These are phyloP conservation scores for Diplodus sargus DNA, from an alignment of 2,797 vertebrate species.

Conservation along the genomic window DNA sequence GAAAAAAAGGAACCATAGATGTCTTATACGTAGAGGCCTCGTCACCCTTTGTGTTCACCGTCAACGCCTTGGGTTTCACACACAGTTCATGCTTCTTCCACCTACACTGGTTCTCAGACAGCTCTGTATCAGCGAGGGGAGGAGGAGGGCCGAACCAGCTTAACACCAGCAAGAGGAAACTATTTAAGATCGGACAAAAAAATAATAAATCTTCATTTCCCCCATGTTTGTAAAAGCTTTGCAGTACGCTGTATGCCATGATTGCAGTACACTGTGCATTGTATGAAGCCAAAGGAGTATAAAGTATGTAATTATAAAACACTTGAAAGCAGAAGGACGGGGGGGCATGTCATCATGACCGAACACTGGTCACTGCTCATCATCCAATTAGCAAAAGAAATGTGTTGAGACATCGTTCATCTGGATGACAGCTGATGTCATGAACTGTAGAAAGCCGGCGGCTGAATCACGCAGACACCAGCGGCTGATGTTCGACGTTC, in stretches of 20 bases:
- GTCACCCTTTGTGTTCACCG: not conserved
- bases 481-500: slow-evolving; percentile 25
- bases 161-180: not conserved
- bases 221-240: not conserved
- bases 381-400: slow-evolving; percentile 30
- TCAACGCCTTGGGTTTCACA: not conserved
- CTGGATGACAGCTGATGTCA: slow-evolving; percentile 33
- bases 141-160: not conserved
- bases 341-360: not conserved
- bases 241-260: not conserved
- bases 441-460: slow-evolving; percentile 7
- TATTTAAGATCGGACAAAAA: no score
- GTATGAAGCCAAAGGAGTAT: no score
- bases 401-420: slow-evolving; percentile 50
- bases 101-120: not conserved
- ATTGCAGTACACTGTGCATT: not conserved
- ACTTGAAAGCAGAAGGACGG: not conserved
- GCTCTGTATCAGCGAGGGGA: not conserved
- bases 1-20: not conserved
- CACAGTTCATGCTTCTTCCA: no score
- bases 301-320: not conserved
- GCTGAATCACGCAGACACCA: slow-evolving; percentile 49
- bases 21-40: not conserved
- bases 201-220: no score
- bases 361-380: slow-evolving; percentile 25